Base-by-base conservation (phyloP, 2,888 invertebrate species). In the Xanthia togata region DNA sequence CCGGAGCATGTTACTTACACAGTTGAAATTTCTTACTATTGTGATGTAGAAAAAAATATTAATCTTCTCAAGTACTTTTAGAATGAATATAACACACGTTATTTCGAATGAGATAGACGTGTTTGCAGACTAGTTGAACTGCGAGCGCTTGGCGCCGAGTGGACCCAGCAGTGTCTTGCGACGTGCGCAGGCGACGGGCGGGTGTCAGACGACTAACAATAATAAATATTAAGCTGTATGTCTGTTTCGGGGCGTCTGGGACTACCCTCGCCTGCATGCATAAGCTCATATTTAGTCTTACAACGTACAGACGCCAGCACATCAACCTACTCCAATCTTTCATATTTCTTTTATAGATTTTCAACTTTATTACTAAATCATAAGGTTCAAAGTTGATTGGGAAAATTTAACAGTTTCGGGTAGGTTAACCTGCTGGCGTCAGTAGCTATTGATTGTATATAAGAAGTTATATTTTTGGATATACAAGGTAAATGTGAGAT, bases 381-480 rank as follows among this genome's bases (percentile, higher is more conserved):
- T n/a, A n/a, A n/a, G n/a, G n/a, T n/a, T n/a, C n/a, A n/a, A n/a
- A n/a, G n/a, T n/a, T n/a, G n/a, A n/a, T n/a, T n/a, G n/a, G n/a
- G n/a, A n/a, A n/a, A n/a, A n/a, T n/a, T n/a, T n/a, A n/a, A n/a
- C n/a, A n/a, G n/a, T n/a, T n/a, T n/a, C n/a, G n/a, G n/a, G n/a
- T n/a, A n/a, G n/a, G n/a, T n/a, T n/a, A n/a, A n/a, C n/a, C n/a
- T n/a, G n/a, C n/a, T n/a, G n/a, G n/a, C n/a, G n/a, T n/a, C n/a
- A n/a, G n/a, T n/a, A n/a, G n/a, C 77, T 89, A 83, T 86, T 88
- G 82, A 91, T 86, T 94, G 93, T 95, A 93, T 87, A 93, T 94
- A 95, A 93, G 91, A 94, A 91, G 90, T 84, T 94, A 93, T 95
- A 95, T 95, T 95, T 95, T 95, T 95, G 93, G 92, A 95, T 93